These are phyloP conservation scores for Sarcophaga bullata DNA, from an alignment of 1,140 invertebrate genomes.

Conservation along the genomic window DNA sequence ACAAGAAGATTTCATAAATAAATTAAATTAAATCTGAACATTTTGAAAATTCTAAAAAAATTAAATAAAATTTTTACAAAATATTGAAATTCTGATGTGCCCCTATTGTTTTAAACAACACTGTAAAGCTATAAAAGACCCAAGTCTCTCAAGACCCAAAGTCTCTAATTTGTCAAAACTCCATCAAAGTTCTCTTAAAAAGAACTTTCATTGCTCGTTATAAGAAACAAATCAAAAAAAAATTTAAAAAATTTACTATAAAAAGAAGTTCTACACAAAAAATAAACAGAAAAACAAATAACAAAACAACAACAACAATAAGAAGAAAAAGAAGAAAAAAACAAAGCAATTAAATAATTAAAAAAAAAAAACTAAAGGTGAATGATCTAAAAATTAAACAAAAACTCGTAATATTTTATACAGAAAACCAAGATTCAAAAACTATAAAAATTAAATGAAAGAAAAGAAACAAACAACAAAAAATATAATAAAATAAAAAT, in stretches of 20 bases:
- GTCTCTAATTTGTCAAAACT: no score
- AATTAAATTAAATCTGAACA: no score
- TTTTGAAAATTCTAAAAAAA: no score
- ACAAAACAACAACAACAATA: neutral
- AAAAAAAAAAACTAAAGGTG: neutral
- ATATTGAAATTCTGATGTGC: no score
- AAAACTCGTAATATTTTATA: neutral
- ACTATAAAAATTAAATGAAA: neutral
- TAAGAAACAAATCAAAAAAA: neutral
- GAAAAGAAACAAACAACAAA: neutral
- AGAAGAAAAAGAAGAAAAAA: neutral
- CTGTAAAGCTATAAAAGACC: no score
- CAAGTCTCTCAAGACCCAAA: no score
- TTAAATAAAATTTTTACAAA: no score
- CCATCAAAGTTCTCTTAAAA: no score
- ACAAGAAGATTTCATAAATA: no score
- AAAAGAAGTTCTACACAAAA: neutral
- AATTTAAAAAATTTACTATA: neutral
- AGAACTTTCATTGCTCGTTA: no score
- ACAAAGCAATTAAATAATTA: slow-evolving; percentile 13
- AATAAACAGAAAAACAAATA: neutral
- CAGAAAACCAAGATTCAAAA: neutral
- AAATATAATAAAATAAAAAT: neutral
- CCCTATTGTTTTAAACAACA: no score
- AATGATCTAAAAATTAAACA: neutral